Evolutionary conservation across 2,797 vertebrate genomes (phyloP).

Genomic region (Tangara arthus): DNA sequence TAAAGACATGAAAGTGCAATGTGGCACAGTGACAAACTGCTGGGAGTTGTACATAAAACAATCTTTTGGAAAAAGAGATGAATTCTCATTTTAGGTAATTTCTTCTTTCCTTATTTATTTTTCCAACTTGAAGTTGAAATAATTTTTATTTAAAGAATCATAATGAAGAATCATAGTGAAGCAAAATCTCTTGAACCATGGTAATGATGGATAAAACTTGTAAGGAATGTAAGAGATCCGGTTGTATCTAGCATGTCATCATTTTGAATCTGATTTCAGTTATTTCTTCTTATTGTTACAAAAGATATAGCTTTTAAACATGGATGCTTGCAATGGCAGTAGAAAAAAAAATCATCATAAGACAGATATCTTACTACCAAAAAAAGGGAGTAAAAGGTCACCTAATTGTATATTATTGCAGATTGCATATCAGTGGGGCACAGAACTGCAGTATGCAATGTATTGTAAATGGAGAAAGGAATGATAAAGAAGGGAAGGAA

Average conservation of each 20-base stretch:
- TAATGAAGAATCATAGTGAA: background rate
- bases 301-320: background rate
- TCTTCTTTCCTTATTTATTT: background rate
- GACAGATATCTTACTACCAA: background rate
- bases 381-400: background rate
- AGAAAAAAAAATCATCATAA: background rate
- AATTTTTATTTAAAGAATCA: background rate
- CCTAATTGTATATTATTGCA: background rate
- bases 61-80: background rate
- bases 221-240: background rate
- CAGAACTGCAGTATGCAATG: background rate
- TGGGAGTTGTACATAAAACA: background rate
- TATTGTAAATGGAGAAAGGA: background rate
- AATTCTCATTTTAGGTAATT: background rate
- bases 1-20: constrained; percentile 21
- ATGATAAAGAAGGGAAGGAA: background rate
- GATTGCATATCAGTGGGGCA: background rate
- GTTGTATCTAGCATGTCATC: background rate
- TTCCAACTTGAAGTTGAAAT: background rate
- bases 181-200: background rate
- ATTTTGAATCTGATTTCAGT: background rate
- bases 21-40: background rate
- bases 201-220: background rate
- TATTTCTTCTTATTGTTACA: background rate
- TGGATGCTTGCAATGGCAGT: background rate